phyloP scores from a whole-genome alignment of 23 tunicate genomes.

The Corella eumyota region DNA sequence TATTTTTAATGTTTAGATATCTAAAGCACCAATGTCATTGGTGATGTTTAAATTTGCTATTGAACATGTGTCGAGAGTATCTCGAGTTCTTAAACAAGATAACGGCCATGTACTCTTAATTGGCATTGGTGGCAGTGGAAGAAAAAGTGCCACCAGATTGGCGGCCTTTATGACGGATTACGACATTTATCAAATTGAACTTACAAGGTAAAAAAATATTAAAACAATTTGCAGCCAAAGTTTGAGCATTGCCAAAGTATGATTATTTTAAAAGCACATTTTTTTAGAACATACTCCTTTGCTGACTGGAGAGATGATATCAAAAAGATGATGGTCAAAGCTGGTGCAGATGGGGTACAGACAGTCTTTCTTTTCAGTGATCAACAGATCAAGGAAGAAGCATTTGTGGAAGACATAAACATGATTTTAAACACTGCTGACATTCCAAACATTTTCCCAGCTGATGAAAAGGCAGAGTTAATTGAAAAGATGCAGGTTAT shows the following conservation, averaged over 20 bases:
- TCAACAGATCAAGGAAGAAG: slow-evolving; percentile 98
- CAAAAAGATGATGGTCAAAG: slow-evolving; percentile 87
- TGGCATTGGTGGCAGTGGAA: slow-evolving; percentile 95
- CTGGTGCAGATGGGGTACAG: slow-evolving; percentile 76
- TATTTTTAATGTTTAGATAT: slow-evolving; percentile 28
- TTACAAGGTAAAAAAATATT: slow-evolving; percentile 50
- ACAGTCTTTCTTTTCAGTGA: slow-evolving; percentile 93
- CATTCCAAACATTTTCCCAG: slow-evolving; percentile 92
- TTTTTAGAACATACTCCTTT: slow-evolving; percentile 72
- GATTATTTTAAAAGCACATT: too few species aligned
- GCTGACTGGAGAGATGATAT: slow-evolving; percentile 95
- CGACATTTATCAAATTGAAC: slow-evolving; percentile 80
- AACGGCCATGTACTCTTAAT: slow-evolving; percentile 90
- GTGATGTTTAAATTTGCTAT: slow-evolving; percentile 98
- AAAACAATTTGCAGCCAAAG: too few species aligned
- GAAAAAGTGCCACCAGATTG: slow-evolving; percentile 77
- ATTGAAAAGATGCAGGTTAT: slow-evolving; percentile 88
- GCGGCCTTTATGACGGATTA: slow-evolving; percentile 93
- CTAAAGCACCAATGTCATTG: slow-evolving; percentile 94
- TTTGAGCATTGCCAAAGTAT: too few species aligned
- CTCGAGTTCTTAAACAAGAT: slow-evolving; percentile 86
- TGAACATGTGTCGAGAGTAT: slow-evolving; percentile 91
- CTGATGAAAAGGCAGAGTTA: slow-evolving; percentile 91
- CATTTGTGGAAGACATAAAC: slow-evolving; percentile 93
- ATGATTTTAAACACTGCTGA: slow-evolving; percentile 94